Evolutionary conservation across 2,113 vertebrate genomes (phyloP).

Genomic region (Charadrius vociferus): DNA sequence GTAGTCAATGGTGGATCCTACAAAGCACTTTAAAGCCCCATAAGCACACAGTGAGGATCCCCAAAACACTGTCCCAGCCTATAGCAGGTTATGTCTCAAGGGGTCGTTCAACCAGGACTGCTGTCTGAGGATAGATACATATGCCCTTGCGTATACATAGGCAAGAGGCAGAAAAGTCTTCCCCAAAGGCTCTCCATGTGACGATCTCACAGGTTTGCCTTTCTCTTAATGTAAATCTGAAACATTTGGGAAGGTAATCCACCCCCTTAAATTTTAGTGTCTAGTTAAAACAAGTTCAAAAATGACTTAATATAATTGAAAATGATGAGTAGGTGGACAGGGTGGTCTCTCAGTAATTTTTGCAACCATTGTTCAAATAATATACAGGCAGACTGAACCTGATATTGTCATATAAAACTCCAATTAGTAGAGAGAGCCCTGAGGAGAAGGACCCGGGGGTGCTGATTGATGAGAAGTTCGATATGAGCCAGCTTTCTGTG

Average conservation of each 20-base stretch:
- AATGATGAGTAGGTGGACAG: background rate
- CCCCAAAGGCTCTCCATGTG: background rate
- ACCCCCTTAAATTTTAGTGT: background rate
- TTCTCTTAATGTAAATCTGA: background rate
- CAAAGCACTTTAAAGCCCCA: accelerated
- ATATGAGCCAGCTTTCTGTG: too few species aligned
- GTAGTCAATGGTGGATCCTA: background rate
- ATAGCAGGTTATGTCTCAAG: background rate
- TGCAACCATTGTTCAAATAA: background rate
- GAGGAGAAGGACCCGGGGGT: too few species aligned
- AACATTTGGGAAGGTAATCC: background rate
- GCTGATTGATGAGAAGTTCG: too few species aligned
- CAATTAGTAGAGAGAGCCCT: background rate
- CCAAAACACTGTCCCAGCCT: background rate
- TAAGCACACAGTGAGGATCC: background rate
- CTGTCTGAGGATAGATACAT: background rate
- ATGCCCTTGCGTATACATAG: background rate
- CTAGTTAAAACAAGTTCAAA: background rate
- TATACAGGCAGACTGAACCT: background rate
- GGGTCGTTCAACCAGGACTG: background rate
- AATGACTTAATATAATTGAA: background rate
- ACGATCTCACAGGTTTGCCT: background rate
- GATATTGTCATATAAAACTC: background rate
- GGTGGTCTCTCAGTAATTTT: background rate
- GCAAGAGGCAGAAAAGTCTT: background rate